phyloP scores from a whole-genome alignment of 2,888 invertebrate genomes.

The Dynastes grantii region DNA sequence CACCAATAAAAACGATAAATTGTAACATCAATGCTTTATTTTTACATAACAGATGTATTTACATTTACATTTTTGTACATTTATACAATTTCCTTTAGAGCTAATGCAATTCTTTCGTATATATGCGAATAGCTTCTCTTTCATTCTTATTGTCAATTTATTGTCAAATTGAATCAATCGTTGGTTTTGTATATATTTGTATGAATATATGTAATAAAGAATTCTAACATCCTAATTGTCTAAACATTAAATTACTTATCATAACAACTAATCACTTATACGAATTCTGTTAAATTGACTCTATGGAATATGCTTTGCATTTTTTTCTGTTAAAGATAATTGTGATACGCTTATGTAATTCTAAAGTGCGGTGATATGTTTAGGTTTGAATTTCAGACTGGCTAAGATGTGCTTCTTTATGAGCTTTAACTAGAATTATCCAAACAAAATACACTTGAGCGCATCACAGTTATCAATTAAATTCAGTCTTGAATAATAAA shows the following conservation, averaged over 20 bases:
- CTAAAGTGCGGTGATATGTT: not conserved
- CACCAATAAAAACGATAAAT: not conserved
- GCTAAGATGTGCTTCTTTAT: not conserved
- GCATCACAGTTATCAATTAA: constrained; percentile 18
- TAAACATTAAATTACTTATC: constrained; percentile 4
- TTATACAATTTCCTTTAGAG: constrained; percentile 45
- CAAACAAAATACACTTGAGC: not conserved
- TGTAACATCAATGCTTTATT: constrained; percentile 56
- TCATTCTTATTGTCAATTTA: constrained; percentile 23
- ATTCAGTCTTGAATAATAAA: constrained; percentile 35
- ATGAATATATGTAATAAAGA: not conserved
- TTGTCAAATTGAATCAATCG: constrained; percentile 35
- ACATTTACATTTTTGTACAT: constrained; percentile 50
- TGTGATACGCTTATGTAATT: constrained; percentile 1
- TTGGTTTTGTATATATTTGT: not conserved
- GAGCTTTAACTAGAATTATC: not conserved
- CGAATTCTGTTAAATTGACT: constrained; percentile 24
- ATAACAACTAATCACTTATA: not conserved
- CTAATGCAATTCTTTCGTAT: constrained; percentile 6
- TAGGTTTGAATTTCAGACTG: not conserved
- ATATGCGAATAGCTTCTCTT: not conserved
- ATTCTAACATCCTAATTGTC: constrained; percentile 11
- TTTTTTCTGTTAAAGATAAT: not conserved
- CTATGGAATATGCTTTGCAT: not conserved
- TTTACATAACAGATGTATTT: constrained; percentile 52